These are phyloP conservation scores for Indicator indicator DNA, from an alignment of 2,113 vertebrate genomes.

Conservation along the genomic window DNA sequence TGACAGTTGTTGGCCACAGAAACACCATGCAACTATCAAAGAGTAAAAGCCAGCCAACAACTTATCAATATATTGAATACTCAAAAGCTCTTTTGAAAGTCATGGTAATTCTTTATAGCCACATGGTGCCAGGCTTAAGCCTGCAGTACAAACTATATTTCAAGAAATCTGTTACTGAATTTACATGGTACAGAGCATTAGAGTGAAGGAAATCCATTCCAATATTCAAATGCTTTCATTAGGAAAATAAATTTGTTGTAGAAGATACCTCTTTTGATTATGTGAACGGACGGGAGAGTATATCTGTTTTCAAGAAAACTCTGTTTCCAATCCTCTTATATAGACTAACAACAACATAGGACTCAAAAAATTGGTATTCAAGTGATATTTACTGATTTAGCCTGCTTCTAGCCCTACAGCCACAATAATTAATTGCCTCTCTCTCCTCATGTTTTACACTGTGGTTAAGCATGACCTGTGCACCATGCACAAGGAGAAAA, in stretches of 20 bases:
- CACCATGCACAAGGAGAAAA: not conserved
- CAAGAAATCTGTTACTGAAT: no score
- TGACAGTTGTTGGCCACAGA: not conserved
- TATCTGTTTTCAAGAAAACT: not conserved
- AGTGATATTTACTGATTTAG: not conserved
- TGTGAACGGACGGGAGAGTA: not conserved
- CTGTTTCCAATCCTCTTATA: not conserved
- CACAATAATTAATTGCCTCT: not conserved
- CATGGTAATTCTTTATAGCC: no score
- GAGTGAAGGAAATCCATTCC: not conserved
- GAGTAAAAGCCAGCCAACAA: not conserved
- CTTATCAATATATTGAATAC: not conserved
- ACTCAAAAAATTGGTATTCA: not conserved
- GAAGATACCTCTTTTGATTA: not conserved
- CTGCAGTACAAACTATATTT: no score
- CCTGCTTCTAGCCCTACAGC: not conserved
- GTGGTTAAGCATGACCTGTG: not conserved
- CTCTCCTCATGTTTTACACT: not conserved
- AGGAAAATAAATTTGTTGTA: not conserved
- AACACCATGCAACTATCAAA: not conserved
- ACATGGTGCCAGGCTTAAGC: no score
- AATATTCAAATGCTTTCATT: not conserved
- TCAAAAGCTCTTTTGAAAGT: no score
- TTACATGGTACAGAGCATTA: no score
- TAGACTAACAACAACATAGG: not conserved